A percentile compares a stretch with the other conserved stretches of the same genome.
These are phyloP conservation scores for Erythrocercus mccallii DNA, from an alignment of 2,113 vertebrate species.

Conservation along the genomic window DNA sequence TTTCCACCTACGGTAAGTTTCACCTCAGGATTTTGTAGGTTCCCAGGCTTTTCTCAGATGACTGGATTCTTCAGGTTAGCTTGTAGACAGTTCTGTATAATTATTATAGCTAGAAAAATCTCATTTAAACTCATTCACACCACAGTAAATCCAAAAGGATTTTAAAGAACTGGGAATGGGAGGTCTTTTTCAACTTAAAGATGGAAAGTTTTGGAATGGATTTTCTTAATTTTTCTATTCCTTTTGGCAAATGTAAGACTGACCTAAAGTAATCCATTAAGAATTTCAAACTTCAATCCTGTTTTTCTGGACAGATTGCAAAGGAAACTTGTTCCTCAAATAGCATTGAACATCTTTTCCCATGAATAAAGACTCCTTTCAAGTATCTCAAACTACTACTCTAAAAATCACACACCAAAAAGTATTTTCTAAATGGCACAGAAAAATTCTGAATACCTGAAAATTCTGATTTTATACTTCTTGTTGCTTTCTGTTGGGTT, in stretches of 20 bases:
- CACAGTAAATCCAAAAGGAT: neutral
- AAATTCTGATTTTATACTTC: neutral
- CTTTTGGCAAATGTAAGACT: neutral
- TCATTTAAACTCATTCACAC: neutral
- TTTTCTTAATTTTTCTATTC: neutral
- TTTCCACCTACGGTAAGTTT: neutral
- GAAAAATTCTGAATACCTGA: neutral
- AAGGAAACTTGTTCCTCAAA: neutral
- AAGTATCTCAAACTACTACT: neutral
- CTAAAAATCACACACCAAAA: neutral
- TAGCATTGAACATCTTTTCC: neutral
- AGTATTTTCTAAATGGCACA: accelerated
- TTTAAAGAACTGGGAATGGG: neutral
- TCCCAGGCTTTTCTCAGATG: neutral
- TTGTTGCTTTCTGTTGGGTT: neutral
- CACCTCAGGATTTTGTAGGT: neutral
- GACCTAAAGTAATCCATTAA: neutral
- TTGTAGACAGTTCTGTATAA: neutral
- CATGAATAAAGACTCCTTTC: neutral
- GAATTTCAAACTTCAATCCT: neutral
- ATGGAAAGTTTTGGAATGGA: neutral
- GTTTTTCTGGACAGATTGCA: neutral
- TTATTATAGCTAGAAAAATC: neutral
- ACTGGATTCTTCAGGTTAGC: neutral
- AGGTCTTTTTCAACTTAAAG: neutral